A percentile compares a stretch with the other conserved stretches of the same genome.
These are phyloP conservation scores for Paralichthys olivaceus DNA, from an alignment of 2,113 vertebrate species.

Conservation along the genomic window DNA sequence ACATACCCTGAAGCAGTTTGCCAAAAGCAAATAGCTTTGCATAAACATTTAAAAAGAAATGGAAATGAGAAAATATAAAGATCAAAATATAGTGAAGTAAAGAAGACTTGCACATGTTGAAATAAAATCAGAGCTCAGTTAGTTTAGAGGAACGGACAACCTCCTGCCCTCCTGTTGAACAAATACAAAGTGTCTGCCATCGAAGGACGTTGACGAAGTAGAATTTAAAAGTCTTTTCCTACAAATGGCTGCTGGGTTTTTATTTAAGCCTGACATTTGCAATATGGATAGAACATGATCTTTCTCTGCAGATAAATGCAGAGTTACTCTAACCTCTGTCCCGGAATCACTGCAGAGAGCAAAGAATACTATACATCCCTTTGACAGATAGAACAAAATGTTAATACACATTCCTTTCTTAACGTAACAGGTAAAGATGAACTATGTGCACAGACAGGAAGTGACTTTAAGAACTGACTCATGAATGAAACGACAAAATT, in stretches of 20 bases:
- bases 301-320: not conserved
- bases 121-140: too few species aligned
- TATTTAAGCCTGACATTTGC: not conserved
- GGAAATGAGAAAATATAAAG: too few species aligned
- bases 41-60: too few species aligned
- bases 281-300: not conserved
- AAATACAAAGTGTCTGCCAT: not conserved
- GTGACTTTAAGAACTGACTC: too few species aligned
- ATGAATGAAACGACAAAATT: too few species aligned
- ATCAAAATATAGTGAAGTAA: too few species aligned
- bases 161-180: not conserved
- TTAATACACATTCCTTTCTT: too few species aligned
- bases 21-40: too few species aligned
- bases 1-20: too few species aligned
- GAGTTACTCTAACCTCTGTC: not conserved
- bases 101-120: too few species aligned
- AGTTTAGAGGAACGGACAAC: not conserved
- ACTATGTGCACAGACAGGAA: too few species aligned
- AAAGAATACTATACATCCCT: not conserved
- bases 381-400: not conserved
- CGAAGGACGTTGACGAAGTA: not conserved
- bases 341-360: not conserved
- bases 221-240: not conserved
- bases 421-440: too few species aligned
- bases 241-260: not conserved